Percentiles rank a stretch among this genome's conserved stretches.
phyloP scores from a whole-genome alignment of 2,797 vertebrate species.

The Phoebastria nigripes region DNA sequence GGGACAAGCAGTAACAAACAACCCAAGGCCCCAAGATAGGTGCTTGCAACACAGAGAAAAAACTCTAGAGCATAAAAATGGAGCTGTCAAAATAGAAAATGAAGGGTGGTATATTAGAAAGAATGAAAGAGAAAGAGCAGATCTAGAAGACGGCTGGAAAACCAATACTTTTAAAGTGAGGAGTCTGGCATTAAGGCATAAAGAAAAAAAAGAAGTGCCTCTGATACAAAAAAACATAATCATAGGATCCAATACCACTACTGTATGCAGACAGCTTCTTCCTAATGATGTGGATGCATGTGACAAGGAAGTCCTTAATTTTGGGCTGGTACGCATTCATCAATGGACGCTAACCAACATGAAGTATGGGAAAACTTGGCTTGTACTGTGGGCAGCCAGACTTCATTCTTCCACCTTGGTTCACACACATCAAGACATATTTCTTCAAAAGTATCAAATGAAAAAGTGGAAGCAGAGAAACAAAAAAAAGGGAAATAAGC shows the following conservation, averaged over 20 bases:
- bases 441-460: neutral
- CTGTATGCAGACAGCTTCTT: neutral
- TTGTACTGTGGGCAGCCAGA: neutral
- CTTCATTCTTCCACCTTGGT: neutral
- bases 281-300: neutral
- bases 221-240: neutral
- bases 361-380: neutral
- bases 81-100: neutral
- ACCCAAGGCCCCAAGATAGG: neutral
- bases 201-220: neutral
- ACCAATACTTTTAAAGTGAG: neutral
- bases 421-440: neutral
- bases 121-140: neutral
- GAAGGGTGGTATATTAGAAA: neutral
- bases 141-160: neutral
- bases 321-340: neutral
- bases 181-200: neutral
- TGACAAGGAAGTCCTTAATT: neutral
- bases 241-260: neutral
- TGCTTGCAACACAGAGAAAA: neutral
- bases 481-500: neutral
- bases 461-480: neutral
- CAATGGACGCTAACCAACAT: neutral
- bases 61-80: neutral
- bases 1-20: neutral